Evolutionary conservation across 2,888 invertebrate species (phyloP).

Genomic region (Aquatica leii): DNA sequence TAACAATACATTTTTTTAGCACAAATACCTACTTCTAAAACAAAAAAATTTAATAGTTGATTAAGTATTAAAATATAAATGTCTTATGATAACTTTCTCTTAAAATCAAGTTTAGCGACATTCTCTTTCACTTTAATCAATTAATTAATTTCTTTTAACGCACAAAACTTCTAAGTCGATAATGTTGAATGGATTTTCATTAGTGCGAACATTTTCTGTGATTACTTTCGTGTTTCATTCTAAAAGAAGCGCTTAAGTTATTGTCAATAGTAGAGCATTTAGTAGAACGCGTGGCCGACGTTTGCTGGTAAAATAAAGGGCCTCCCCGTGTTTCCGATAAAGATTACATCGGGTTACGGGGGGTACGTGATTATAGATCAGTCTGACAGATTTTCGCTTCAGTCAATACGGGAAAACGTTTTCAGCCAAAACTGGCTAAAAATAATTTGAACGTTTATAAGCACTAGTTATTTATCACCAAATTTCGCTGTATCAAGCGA

Average conservation of each 20-base stretch:
- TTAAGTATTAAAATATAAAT: no score
- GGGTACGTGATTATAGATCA: slow-evolving; percentile 39
- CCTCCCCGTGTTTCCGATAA: slow-evolving; percentile 13
- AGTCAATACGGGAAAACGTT: slow-evolving; percentile 22
- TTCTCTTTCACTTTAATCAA: no score
- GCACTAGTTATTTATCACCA: no score
- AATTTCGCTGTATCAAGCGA: no score
- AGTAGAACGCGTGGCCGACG: slow-evolving; percentile 37
- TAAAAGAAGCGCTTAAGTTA: slow-evolving; percentile 7
- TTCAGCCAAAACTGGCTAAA: not conserved
- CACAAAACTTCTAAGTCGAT: not conserved
- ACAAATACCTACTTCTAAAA: no score
- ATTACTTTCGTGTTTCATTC: slow-evolving; percentile 12
- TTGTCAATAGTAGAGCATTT: slow-evolving; percentile 40
- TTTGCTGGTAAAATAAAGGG: slow-evolving; percentile 22
- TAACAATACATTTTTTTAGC: no score
- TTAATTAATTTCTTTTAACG: no score
- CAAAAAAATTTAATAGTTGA: no score
- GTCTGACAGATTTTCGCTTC: slow-evolving; percentile 39
- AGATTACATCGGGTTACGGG: slow-evolving; percentile 30
- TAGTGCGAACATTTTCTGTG: slow-evolving; percentile 7
- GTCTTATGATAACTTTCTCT: no score
- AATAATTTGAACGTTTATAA: no score
- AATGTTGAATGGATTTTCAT: slow-evolving; percentile 8
- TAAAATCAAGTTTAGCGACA: no score